Base-by-base conservation (phyloP, 2,888 invertebrate species). In the Thecocarcelia acutangulata region DNA sequence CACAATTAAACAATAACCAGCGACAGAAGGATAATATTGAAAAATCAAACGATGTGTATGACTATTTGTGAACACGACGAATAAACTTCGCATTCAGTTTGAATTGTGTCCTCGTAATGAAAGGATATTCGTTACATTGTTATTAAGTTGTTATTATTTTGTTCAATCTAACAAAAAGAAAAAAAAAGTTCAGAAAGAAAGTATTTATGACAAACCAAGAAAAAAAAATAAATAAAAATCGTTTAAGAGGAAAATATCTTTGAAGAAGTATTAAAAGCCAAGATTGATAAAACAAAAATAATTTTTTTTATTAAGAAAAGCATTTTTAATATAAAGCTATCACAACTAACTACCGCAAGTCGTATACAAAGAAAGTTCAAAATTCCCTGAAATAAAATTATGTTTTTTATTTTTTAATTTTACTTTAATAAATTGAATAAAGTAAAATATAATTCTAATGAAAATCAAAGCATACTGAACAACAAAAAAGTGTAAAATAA, bases 51-150 rank as follows among this genome's bases (percentile, higher is more conserved):
- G 83, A 80, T 77, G 83, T 82, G 75, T 83, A 86, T 85, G 88
- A 89, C 90, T 90, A 90, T 90, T 90, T 90, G 88, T 88, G 89
- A 90, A 87, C 85, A 87, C 86, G 87, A 88, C 89, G 88, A 88
- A 87, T 84, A 86, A 83, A 86, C 86, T 88, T 90, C 88, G 89
- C 87, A 87, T 89, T 91, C 90, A 90, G 90, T 90, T 90, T 89
- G 89, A 90, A 90, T 90, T 90, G 89, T 90, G 90, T 90, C 91
- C 89, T 91, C 90, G 89, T 89, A 89, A 89, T 89, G 90, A 90
- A 90, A 91, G 90, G 90, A 90, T 90, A 90, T 90, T 90, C 89
- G 90, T 90, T 90, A 89, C 89, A 89, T 90, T 90, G 89, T 90
- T 89, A 86, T 90, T 90, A 90, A 90, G 90, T 90, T 90, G 90